Percentiles rank a stretch among this genome's conserved stretches.
Evolutionary conservation across 1,140 invertebrate genomes (phyloP).

Genomic region (Dendrolimus kikuchii): DNA sequence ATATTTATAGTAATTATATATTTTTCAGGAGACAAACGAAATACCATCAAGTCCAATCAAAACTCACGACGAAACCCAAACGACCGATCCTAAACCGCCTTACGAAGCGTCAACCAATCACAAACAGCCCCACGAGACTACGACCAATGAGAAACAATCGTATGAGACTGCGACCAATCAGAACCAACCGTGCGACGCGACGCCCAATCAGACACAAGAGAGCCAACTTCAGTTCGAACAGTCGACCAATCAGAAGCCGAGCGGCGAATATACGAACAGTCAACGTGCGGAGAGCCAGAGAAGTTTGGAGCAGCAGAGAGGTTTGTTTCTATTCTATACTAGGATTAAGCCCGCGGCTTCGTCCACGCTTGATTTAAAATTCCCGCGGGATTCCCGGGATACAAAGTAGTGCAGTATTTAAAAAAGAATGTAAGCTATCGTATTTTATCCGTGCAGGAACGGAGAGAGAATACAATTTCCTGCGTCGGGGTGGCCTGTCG

Average conservation of each 20-base stretch:
- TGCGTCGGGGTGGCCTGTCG: too few relatives aligned
- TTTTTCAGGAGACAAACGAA: slow-evolving; percentile 21
- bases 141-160: slow-evolving; percentile 16
- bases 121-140: slow-evolving; percentile 14
- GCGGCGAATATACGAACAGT: background rate
- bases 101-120: slow-evolving; percentile 21
- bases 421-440: too few relatives aligned
- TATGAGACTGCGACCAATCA: slow-evolving; percentile 21
- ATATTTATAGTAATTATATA: background rate
- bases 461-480: too few relatives aligned
- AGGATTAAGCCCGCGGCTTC: too few relatives aligned
- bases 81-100: slow-evolving; percentile 4
- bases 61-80: slow-evolving; percentile 13
- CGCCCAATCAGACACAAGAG: slow-evolving; percentile 4
- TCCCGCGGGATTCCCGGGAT: too few relatives aligned
- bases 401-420: too few relatives aligned
- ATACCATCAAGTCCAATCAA: slow-evolving; percentile 28
- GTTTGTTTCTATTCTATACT: too few relatives aligned
- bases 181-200: slow-evolving; percentile 8
- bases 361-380: too few relatives aligned
- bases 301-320: too few relatives aligned
- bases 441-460: too few relatives aligned
- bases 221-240: background rate
- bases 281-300: too few relatives aligned
- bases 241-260: background rate